Evolutionary conservation across 2,113 vertebrate genomes (phyloP), one percentile per base, ranked within the genome.

Genomic region (Mobula birostris): DNA sequence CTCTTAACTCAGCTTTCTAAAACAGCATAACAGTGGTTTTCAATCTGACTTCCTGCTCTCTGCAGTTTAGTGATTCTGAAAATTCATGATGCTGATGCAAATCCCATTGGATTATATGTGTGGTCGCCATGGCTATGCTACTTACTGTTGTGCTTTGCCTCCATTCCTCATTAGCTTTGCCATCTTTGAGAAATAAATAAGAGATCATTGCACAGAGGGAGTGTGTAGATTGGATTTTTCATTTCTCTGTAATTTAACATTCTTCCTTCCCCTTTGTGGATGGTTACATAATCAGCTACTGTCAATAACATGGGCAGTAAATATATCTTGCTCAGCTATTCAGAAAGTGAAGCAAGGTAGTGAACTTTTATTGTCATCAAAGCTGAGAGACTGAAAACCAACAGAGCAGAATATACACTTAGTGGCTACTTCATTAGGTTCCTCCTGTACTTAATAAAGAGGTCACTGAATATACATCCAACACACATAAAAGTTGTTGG

Each of bases 251-350:
- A 48, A 72, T 92, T 72, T 1, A 72, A 11, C 36, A 21, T 70
- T 63, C 19, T 63, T 66, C 79, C n/a, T 29, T 27, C 40, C 91
- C 90, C 21, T 74, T 19, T 27, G 70, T 93, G 70, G 91, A 21
- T 40, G 48, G 36, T 40, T 24, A 15, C 91, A 56, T 93, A 27
- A 29, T 93, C 24, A 74, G 90, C 32, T n/a, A 36, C 66, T 93
- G 90, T 93, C 90, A 93, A 74, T 74, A 93, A 56, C 21, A 74
- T 40, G 72, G 40, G 9, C 24, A 12, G 36, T 29, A 74, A 56
- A 74, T 93, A 27, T 76, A 74, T 76, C 70, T 76, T 93, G 70
- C 70, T 93, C 56, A 76, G 68, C 40, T 40, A 70, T 27, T 93
- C 19, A 56, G 56, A 56, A 40, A 93, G 14, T 70, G 66, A 70